Evolutionary conservation across 2,888 invertebrate genomes (phyloP).

Genomic region (Pilophorus perplexus): DNA sequence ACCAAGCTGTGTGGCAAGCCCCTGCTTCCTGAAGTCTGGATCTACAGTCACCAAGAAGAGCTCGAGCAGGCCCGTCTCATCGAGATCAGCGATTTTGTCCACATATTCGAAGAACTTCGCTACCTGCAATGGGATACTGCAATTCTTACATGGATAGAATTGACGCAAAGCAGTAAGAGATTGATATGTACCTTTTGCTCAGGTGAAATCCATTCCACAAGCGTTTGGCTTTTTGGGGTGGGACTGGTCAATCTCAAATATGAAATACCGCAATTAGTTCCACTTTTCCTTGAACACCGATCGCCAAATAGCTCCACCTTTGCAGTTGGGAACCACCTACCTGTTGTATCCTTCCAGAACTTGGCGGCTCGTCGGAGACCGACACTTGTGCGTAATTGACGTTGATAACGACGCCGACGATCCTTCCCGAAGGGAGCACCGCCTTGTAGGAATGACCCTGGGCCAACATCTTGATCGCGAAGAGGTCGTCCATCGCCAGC

Average conservation of each 20-base stretch:
- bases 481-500: conserved; percentile 20
- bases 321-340: not conserved
- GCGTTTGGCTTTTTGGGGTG: no score
- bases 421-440: conserved; percentile 24
- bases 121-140: conserved; percentile 37
- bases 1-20: conserved; percentile 32
- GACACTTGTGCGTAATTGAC: conserved; percentile 9
- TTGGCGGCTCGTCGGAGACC: not conserved
- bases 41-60: conserved; percentile 39
- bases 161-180: no score
- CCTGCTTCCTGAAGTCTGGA: conserved; percentile 22
- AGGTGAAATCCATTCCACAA: no score
- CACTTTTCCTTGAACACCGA: no score
- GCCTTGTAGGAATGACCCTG: conserved; percentile 42
- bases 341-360: not conserved
- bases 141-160: no score
- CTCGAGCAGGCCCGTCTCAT: conserved; percentile 15
- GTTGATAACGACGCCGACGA: conserved; percentile 40
- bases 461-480: conserved; percentile 31
- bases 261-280: no score
- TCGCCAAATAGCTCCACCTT: no score
- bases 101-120: conserved; percentile 33
- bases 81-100: not conserved
- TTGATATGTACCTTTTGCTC: no score
- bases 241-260: no score